Evolutionary conservation across 2,797 vertebrate species (phyloP), one percentile per base, ranked within the genome.

Genomic region (Philypnodon macrostomus): DNA sequence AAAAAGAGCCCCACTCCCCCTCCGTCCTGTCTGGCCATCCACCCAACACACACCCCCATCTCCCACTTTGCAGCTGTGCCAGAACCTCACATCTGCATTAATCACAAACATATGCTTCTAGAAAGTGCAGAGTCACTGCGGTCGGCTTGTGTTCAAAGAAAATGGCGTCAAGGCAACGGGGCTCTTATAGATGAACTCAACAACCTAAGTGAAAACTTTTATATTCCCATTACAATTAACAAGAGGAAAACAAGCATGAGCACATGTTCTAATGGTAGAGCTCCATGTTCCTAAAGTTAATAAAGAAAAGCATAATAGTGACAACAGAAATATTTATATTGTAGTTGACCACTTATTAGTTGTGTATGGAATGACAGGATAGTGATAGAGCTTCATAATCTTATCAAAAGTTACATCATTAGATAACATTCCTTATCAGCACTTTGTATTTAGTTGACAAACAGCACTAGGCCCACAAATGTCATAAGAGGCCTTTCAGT

Each of bases 101-200:
- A 90, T 57, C 53, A 52, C 61, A 85, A 90, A 79, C 85, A 90
- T 38, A 79, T 88, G 88, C n/a, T 3, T 26, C 3, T 15, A 0
- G 54, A 84, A 87, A 84, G 45, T 87, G 88, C 87, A 56, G 0
- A 85, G 81, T 89, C 89, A 90, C 66, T 63, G 47, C 81, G 73
- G n/a, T 73, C n/a, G 39, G 53, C 12, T 59, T 5, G 33, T 21
- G 11, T 33, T 58, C 18, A 18, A 33, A 18, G 19, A 12, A 7
- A 37, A 48, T 23, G 41, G 24, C 15, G 10, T 31, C 3, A 13
- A 13, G 7, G 0, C 10, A 21, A 7, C 0, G 8, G 29, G 11
- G 23, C 0, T 3, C 7, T 5, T 40, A 9, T 30, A 11, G 29
- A 54, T 41, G 59, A 12, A 75, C 53, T 19, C 70, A 41, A 12